These are phyloP conservation scores for Austrolebias charrua DNA, from an alignment of 2,797 vertebrate species.

Conservation along the genomic window DNA sequence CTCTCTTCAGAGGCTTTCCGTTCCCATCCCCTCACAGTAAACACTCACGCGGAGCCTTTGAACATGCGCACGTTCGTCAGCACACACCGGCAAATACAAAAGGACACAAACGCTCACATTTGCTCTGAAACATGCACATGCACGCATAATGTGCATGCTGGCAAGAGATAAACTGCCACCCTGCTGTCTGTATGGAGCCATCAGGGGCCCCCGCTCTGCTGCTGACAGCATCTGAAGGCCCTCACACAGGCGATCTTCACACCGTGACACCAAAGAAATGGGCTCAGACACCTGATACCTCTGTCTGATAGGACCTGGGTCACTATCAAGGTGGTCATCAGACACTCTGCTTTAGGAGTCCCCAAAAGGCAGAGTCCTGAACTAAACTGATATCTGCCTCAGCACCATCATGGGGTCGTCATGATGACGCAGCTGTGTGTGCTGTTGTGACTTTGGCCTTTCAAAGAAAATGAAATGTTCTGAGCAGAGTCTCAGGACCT, in stretches of 20 bases:
- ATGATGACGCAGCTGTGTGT: conserved; percentile 27
- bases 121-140: neutral
- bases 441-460: conserved; percentile 14
- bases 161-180: conserved; percentile 68
- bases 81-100: conserved; percentile 39
- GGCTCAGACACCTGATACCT: conserved; percentile 51
- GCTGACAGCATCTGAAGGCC: conserved; percentile 72
- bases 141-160: conserved; percentile 51
- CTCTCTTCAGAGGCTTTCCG: conserved; percentile 77
- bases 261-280: conserved; percentile 58
- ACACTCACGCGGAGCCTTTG: conserved; percentile 65
- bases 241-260: conserved; percentile 55
- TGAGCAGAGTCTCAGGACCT: no score
- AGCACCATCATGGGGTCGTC: conserved; percentile 38
- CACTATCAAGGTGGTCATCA: conserved; percentile 64
- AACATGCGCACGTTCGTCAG: conserved; percentile 42
- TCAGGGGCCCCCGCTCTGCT: conserved; percentile 55
- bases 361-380: conserved; percentile 56
- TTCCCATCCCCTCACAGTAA: conserved; percentile 65
- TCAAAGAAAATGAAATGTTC: neutral
- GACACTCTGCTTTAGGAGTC: conserved; percentile 47
- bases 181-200: conserved; percentile 55
- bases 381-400: conserved; percentile 61
- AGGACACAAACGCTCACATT: conserved; percentile 15
- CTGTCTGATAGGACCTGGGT: conserved; percentile 65